Evolutionary conservation across 92 coral and sea anemone species (phyloP).

Genomic region (Paragorgia papillata): DNA sequence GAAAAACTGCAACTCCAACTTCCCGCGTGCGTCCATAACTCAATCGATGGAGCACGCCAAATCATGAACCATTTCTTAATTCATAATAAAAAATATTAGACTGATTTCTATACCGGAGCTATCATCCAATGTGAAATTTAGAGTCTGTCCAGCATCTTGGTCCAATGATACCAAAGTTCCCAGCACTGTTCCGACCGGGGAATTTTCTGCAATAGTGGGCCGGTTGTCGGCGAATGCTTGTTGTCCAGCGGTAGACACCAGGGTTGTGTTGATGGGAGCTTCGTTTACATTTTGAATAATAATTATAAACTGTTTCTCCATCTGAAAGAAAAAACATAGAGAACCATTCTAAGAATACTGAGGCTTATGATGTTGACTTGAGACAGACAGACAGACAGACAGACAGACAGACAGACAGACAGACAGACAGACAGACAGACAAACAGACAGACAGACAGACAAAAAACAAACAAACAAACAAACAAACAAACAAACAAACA

Average conservation of each 20-base stretch:
- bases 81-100: too few species aligned
- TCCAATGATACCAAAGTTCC: slow-evolving; percentile 87
- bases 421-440: too few species aligned
- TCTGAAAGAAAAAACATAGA: slow-evolving; percentile 46
- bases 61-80: too few species aligned
- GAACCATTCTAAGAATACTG: not conserved
- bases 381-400: too few species aligned
- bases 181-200: slow-evolving; percentile 64
- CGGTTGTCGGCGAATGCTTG: slow-evolving; percentile 72
- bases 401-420: too few species aligned
- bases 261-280: slow-evolving; percentile 81
- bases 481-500: too few species aligned
- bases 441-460: too few species aligned
- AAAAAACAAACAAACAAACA: too few species aligned
- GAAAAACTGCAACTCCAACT: too few species aligned
- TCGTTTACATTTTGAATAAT: slow-evolving; percentile 83
- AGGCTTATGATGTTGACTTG: not conserved
- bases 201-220: slow-evolving; percentile 75
- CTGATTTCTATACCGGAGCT: slow-evolving; percentile 31
- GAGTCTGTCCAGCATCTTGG: slow-evolving; percentile 79
- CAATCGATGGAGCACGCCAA: too few species aligned
- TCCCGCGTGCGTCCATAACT: too few species aligned
- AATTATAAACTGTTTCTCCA: slow-evolving; percentile 72
- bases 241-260: slow-evolving; percentile 71
- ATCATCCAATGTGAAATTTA: slow-evolving; percentile 66